These are phyloP conservation scores for Meta bourneti DNA, from an alignment of 2,888 invertebrate species.

Conservation along the genomic window DNA sequence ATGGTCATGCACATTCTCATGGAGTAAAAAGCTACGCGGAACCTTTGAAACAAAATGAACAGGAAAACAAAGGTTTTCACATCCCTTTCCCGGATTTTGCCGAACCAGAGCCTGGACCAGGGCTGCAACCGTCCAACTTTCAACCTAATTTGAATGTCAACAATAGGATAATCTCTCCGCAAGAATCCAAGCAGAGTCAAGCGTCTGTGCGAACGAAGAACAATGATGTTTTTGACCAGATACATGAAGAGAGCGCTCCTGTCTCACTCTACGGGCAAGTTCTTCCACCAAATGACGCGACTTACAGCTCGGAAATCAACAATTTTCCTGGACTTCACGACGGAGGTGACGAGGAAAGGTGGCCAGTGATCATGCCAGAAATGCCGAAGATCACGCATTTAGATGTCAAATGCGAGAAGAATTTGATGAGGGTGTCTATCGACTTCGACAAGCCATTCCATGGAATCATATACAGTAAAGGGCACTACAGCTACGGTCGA, in stretches of 20 bases:
- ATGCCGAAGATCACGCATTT: slow-evolving; percentile 95
- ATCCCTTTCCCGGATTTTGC: slow-evolving; percentile 72
- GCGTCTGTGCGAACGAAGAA: slow-evolving; percentile 9
- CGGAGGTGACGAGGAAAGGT: slow-evolving; percentile 84
- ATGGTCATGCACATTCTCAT: not conserved
- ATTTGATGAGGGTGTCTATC: slow-evolving; percentile 93
- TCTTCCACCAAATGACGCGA: slow-evolving; percentile 71
- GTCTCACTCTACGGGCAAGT: slow-evolving; percentile 67
- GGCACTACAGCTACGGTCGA: slow-evolving; percentile 94
- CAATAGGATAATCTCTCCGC: slow-evolving; percentile 47
- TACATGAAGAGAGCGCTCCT: slow-evolving; percentile 67
- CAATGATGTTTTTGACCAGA: slow-evolving; percentile 47
- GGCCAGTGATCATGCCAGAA: slow-evolving; percentile 90
- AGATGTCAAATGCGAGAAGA: slow-evolving; percentile 96
- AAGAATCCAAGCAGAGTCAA: slow-evolving; percentile 60
- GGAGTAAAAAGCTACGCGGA: slow-evolving; percentile 34
- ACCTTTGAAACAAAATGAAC: slow-evolving; percentile 43
- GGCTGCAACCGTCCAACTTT: slow-evolving; percentile 63
- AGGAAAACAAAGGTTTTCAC: slow-evolving; percentile 41
- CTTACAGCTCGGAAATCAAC: slow-evolving; percentile 69
- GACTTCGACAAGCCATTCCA: slow-evolving; percentile 96
- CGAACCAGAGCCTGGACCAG: slow-evolving; percentile 73
- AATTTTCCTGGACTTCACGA: slow-evolving; percentile 74
- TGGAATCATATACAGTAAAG: slow-evolving; percentile 94
- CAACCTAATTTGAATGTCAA: slow-evolving; percentile 48